These are phyloP conservation scores for Eidolon dupreanum DNA, from an alignment of 2,797 vertebrate species.

Conservation along the genomic window DNA sequence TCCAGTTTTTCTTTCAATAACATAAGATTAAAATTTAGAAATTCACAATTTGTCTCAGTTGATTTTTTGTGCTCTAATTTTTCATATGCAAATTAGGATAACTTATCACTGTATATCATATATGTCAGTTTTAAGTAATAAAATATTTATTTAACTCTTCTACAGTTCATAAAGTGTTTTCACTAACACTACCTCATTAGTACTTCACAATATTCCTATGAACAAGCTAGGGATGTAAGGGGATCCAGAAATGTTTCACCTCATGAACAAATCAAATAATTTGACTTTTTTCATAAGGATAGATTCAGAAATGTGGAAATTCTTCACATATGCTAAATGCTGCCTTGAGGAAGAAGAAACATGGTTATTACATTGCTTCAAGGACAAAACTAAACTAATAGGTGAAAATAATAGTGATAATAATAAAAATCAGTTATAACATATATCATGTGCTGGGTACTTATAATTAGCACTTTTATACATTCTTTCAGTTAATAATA, in stretches of 20 bases:
- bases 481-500: conserved; percentile 20
- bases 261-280: not conserved
- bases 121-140: not conserved
- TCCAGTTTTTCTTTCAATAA: conserved; percentile 16
- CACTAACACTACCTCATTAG: not conserved
- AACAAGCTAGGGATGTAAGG: not conserved
- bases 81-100: conserved; percentile 12
- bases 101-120: not conserved
- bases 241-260: not conserved
- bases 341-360: not conserved
- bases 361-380: not conserved
- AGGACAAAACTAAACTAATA: not conserved
- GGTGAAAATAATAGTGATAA: not conserved
- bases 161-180: not conserved
- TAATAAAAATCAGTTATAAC: not conserved
- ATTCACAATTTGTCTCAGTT: not conserved
- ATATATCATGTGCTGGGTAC: not conserved
- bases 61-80: not conserved
- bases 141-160: not conserved
- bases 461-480: not conserved
- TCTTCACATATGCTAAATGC: not conserved
- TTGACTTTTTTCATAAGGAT: not conserved
- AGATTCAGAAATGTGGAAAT: not conserved
- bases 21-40: conserved; percentile 1
- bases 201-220: not conserved